Conservation (phyloP, 2,888 invertebrate genomes). For the Anorthoa munda region DNA sequence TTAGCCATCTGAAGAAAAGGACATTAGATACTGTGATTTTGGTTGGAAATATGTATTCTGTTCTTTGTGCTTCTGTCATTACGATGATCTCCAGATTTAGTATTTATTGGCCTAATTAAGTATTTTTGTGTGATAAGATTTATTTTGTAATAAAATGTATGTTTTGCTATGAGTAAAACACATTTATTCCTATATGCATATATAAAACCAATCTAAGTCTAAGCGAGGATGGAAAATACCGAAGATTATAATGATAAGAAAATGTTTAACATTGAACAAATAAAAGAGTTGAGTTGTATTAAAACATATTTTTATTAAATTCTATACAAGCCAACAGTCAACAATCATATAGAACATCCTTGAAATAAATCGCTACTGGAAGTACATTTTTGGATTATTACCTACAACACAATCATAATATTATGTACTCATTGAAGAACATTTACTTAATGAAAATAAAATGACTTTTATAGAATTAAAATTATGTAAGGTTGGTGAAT, state of each 20-base stretch:
- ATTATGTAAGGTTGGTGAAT: not conserved
- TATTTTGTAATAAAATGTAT: not conserved
- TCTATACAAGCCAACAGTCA: constrained; percentile 71
- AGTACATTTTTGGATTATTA: constrained; percentile 44
- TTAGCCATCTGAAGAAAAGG: not conserved
- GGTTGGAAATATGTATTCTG: not conserved
- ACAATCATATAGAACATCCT: constrained; percentile 53
- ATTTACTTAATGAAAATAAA: constrained; percentile 13
- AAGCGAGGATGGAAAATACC: constrained; percentile 7
- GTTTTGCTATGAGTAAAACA: not conserved
- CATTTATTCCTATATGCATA: not conserved
- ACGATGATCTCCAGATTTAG: not conserved
- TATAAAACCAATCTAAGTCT: not conserved
- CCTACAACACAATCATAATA: constrained; percentile 44
- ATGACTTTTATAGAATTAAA: not conserved
- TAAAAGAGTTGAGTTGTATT: constrained; percentile 39
- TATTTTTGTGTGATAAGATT: not conserved
- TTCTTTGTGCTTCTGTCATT: not conserved
- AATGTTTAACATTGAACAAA: constrained; percentile 9
- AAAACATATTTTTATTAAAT: constrained; percentile 62
- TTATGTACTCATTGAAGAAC: constrained; percentile 1
- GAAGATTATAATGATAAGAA: constrained; percentile 21
- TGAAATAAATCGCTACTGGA: constrained; percentile 50
- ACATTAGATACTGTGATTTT: not conserved
- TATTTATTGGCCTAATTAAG: not conserved